Conservation (phyloP, 2,888 invertebrate species). For the Heliconius ismenius region DNA sequence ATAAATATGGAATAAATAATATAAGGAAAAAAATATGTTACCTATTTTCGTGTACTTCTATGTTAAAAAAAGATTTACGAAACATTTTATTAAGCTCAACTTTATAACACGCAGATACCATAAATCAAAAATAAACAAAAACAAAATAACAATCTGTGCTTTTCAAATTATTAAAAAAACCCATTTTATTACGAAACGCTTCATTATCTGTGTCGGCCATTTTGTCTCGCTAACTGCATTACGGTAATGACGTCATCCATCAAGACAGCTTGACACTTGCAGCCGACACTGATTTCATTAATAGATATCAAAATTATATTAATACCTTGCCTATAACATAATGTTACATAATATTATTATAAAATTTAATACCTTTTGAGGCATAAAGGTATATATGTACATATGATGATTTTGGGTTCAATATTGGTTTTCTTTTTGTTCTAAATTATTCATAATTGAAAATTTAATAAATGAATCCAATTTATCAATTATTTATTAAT, state of each 20-base stretch:
- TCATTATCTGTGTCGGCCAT: slow-evolving; percentile 51
- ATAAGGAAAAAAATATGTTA: too few species aligned
- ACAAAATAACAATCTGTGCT: slow-evolving; percentile 3
- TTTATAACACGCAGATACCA: not conserved
- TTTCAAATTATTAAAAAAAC: slow-evolving; percentile 12
- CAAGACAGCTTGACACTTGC: slow-evolving; percentile 70
- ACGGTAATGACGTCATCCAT: slow-evolving; percentile 72
- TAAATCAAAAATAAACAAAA: slow-evolving; percentile 8
- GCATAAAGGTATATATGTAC: not conserved
- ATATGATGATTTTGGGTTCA: not conserved
- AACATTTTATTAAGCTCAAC: not conserved
- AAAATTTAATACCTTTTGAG: not conserved
- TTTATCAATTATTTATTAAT: too few species aligned
- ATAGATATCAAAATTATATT: slow-evolving; percentile 42
- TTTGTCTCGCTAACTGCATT: slow-evolving; percentile 60
- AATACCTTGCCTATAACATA: slow-evolving; percentile 7
- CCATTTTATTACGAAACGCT: slow-evolving; percentile 27
- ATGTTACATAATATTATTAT: not conserved
- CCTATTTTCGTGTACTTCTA: too few species aligned
- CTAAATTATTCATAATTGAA: not conserved
- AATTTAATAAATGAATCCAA: too few species aligned
- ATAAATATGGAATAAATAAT: too few species aligned
- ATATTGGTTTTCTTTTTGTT: not conserved
- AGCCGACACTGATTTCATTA: slow-evolving; percentile 51
- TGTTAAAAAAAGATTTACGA: not conserved